Evolutionary conservation across 2,797 vertebrate species (phyloP), one percentile per base, ranked within the genome.

Genomic region (Knipowitschia caucasica): DNA sequence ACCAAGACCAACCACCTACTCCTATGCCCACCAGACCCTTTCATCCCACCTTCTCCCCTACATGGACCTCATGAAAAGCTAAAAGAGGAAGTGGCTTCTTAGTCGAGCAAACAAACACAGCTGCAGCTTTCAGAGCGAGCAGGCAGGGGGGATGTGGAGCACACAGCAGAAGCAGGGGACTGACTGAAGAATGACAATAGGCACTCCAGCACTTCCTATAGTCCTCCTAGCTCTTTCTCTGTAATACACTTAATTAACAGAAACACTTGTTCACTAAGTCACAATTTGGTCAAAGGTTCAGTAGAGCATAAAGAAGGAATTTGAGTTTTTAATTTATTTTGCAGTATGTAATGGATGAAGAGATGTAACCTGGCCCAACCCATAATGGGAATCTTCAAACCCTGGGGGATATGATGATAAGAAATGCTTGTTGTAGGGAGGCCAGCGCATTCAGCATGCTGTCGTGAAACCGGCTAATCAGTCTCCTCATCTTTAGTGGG

Each of bases 21-120:
- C 77, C 72, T 64, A 74, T 67, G 61, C 64, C 75, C 74, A 69
- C 73, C 61, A 40, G 34, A 59, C 47, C 65, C 71, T 70, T 73
- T 63, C 53, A 27, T 62, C 59, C 75, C 66, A 75, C 70, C 73
- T 70, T 58, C 69, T 47, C 59, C 59, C 65, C 62, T 60, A 68
- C 53, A 53, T 71, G 69, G 73, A 67, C 69, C 44, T 44, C 70
- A 79, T 89, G 83, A 89, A 90, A 88, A 85, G 77, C 81, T 77
- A 82, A 70, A 87, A 85, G 83, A 89, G 89, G 87, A 89, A 91
- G 89, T 81, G 63, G 81, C 57, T 64, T 90, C 85, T 88, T 86
- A 88, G 80, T 75, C 76, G 64, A 83, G 80, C 89, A 90, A 90
- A 89, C 89, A 91, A 90, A 91, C 89, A 90, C 89, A 91, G 89